These are phyloP conservation scores for Nesidiocoris tenuis DNA, from an alignment of 2,888 invertebrate species.

Conservation along the genomic window DNA sequence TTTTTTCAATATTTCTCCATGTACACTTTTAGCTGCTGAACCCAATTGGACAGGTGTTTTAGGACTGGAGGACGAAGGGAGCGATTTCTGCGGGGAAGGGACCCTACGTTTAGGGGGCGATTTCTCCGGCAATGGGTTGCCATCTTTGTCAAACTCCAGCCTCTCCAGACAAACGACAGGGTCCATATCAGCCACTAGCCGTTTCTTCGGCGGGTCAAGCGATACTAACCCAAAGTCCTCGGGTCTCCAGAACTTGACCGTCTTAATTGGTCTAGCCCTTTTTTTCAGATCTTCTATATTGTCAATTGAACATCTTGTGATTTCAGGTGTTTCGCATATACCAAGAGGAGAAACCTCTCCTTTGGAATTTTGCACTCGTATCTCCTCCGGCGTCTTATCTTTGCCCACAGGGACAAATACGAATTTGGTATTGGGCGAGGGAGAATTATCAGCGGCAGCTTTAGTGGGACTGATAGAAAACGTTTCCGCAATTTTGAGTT, in stretches of 20 bases:
- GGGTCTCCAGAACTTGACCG: background rate
- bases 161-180: background rate
- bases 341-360: background rate
- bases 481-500: background rate
- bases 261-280: background rate
- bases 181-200: background rate
- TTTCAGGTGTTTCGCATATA: no score
- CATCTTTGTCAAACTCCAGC: background rate
- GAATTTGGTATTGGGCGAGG: background rate
- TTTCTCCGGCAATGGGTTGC: background rate
- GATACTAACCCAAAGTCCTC: background rate
- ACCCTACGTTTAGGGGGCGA: background rate
- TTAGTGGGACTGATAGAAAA: background rate
- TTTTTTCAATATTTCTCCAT: background rate
- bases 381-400: background rate
- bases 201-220: background rate
- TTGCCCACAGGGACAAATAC: background rate
- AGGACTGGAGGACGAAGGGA: background rate
- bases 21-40: no score
- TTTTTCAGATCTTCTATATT: background rate
- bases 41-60: no score
- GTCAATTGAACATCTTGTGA: no score
- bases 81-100: background rate
- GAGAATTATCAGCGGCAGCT: background rate
- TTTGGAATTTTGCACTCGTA: background rate